phyloP scores from a whole-genome alignment of 2,113 vertebrate genomes.

The Zapornia atra region DNA sequence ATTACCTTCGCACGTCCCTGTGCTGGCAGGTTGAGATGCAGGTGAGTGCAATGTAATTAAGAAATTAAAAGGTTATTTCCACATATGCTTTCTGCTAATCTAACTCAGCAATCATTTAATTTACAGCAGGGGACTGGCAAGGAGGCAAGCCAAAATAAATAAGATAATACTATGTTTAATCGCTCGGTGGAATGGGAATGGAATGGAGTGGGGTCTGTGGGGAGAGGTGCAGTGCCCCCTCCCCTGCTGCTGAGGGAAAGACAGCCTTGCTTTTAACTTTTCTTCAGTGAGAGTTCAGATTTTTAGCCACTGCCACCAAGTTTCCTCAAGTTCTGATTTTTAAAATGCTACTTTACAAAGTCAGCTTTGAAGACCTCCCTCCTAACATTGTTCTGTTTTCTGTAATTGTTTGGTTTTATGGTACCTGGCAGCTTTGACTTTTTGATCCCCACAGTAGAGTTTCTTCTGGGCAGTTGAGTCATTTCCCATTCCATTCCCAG shows the following conservation, averaged over 20 bases:
- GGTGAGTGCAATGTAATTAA: conserved; percentile 79
- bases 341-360: neutral
- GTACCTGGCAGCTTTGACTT: neutral
- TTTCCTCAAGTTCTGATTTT: neutral
- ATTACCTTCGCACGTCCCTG: conserved; percentile 54
- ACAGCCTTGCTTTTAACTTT: neutral
- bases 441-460: neutral
- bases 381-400: neutral
- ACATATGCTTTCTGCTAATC: conserved; percentile 70
- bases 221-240: conserved; percentile 9
- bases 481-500: neutral
- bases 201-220: neutral
- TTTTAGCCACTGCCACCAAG: neutral
- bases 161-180: conserved; percentile 71
- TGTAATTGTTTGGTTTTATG: rapidly evolving
- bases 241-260: neutral
- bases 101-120: conserved; percentile 68
- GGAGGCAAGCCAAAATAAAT: conserved; percentile 75
- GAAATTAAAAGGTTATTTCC: conserved; percentile 83
- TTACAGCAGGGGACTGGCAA: conserved; percentile 66
- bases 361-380: neutral
- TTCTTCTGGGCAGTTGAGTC: neutral
- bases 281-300: neutral
- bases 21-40: conserved; percentile 71
- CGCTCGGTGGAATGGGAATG: neutral